phyloP scores from a whole-genome alignment of 2,797 vertebrate species.

The Danionella dracula region DNA sequence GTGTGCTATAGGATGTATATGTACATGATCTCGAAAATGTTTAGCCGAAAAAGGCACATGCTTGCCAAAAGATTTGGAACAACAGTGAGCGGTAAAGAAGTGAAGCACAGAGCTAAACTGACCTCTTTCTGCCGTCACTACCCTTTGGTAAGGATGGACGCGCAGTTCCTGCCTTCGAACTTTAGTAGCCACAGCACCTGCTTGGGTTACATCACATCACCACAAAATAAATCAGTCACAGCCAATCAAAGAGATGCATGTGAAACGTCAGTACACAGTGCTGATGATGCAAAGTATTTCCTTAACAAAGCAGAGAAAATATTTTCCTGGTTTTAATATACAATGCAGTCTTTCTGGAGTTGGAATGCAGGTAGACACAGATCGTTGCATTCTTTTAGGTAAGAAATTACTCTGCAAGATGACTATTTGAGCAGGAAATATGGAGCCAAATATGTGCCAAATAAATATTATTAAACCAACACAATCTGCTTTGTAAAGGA shows the following conservation, averaged over 20 bases:
- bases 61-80: slow-evolving; percentile 72
- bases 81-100: slow-evolving; percentile 61
- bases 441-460: too few relatives aligned
- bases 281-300: too few relatives aligned
- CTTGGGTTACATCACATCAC: slow-evolving; percentile 83
- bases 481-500: too few relatives aligned
- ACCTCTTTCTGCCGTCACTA: slow-evolving; percentile 91
- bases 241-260: slow-evolving; percentile 54
- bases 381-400: too few relatives aligned
- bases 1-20: slow-evolving; percentile 17
- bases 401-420: too few relatives aligned
- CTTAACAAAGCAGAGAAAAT: too few relatives aligned
- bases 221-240: slow-evolving; percentile 68
- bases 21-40: background rate
- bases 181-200: slow-evolving; percentile 92
- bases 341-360: too few relatives aligned
- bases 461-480: too few relatives aligned
- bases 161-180: slow-evolving; percentile 89
- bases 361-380: too few relatives aligned
- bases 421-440: too few relatives aligned
- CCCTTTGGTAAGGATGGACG: slow-evolving; percentile 93
- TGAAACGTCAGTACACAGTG: too few relatives aligned
- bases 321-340: too few relatives aligned
- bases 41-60: slow-evolving; percentile 45
- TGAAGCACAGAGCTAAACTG: slow-evolving; percentile 86